phyloP scores from a whole-genome alignment of 1,140 invertebrate genomes.

The Listronotus oregonensis region DNA sequence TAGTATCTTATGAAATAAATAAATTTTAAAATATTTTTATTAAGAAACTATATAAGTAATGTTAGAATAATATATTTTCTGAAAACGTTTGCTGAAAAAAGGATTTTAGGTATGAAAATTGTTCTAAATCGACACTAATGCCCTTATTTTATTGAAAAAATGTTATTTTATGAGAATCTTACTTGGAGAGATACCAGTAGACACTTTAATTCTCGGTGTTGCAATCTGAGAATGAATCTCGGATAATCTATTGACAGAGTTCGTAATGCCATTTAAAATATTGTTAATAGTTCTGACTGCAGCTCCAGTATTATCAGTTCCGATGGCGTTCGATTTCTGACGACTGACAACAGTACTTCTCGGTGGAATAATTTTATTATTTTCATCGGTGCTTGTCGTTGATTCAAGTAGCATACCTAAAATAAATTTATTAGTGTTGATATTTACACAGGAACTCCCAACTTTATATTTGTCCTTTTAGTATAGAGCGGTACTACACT shows the following conservation, averaged over 20 bases:
- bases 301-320: conserved; percentile 49
- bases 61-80: too few species aligned
- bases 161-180: background rate
- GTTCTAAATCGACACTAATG: too few species aligned
- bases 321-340: conserved; percentile 48
- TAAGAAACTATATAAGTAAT: too few species aligned
- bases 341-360: conserved; percentile 25
- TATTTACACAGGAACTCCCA: too few species aligned
- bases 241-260: conserved; percentile 50
- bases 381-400: conserved; percentile 11
- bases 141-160: background rate
- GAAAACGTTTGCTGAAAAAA: too few species aligned
- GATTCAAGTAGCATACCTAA: conserved; percentile 12
- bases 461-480: too few species aligned
- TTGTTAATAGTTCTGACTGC: conserved; percentile 53
- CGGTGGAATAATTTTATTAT: background rate
- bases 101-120: too few species aligned
- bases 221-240: conserved; percentile 42
- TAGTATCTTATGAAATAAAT: too few species aligned
- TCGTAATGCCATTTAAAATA: conserved; percentile 52
- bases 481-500: too few species aligned
- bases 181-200: conserved; percentile 17
- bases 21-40: too few species aligned
- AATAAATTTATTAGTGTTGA: too few species aligned
- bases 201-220: conserved; percentile 20